A percentile compares a stretch with the other conserved stretches of the same genome.
phyloP scores from a whole-genome alignment of 2,888 invertebrate genomes.

The Drosophila rellima region DNA sequence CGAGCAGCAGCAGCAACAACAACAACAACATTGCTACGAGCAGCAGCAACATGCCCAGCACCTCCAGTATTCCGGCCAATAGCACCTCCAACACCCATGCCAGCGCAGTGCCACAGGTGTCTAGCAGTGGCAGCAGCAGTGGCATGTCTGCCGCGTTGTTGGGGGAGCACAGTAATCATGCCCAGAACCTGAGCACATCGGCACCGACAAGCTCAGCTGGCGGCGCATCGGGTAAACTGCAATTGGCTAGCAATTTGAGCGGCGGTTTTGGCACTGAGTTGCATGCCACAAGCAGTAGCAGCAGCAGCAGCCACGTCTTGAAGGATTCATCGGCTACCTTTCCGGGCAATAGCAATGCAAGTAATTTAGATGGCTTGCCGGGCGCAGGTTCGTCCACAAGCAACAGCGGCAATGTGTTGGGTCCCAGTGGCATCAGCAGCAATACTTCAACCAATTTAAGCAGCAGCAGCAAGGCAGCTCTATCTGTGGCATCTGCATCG shows the following conservation, averaged over 20 bases:
- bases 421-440: slow-evolving; percentile 34
- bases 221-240: slow-evolving; percentile 43
- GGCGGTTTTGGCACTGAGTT: slow-evolving; percentile 52
- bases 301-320: slow-evolving; percentile 17
- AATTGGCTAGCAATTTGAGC: slow-evolving; percentile 52
- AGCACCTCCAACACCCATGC: slow-evolving; percentile 52
- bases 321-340: slow-evolving; percentile 44
- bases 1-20: slow-evolving; percentile 40
- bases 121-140: slow-evolving; percentile 40
- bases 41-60: slow-evolving; percentile 39
- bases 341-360: slow-evolving; percentile 14
- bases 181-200: slow-evolving; percentile 58
- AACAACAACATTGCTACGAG: slow-evolving; percentile 33
- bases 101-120: slow-evolving; percentile 50
- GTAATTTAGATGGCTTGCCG: slow-evolving; percentile 51
- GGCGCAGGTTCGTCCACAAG: slow-evolving; percentile 66
- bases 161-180: slow-evolving; percentile 66
- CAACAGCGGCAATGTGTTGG: slow-evolving; percentile 15
- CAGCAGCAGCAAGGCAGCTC: slow-evolving; percentile 34
- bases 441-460: slow-evolving; percentile 52
- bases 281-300: slow-evolving; percentile 37
- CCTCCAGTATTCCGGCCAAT: slow-evolving; percentile 20
- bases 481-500: slow-evolving; percentile 30
- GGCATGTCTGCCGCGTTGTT: slow-evolving; percentile 20
- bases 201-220: slow-evolving; percentile 31